Conservation (phyloP, 2,797 vertebrate species). For the Dipus sagitta region DNA sequence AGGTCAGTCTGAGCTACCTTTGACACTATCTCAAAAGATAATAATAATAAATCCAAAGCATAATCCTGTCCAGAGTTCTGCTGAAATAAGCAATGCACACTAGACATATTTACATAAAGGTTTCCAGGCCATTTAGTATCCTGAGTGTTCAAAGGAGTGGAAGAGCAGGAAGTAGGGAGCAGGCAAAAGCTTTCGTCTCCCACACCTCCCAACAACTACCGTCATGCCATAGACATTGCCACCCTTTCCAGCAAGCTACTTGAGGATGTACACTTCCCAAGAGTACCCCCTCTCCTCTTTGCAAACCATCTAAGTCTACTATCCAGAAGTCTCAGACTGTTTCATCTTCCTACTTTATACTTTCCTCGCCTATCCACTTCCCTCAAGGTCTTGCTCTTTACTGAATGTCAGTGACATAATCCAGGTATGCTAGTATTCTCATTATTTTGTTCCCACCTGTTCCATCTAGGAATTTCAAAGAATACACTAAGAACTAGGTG, state of each 20-base stretch:
- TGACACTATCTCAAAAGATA: neutral
- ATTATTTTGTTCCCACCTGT: slow-evolving; percentile 22
- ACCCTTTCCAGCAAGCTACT: slow-evolving; percentile 18
- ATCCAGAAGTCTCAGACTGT: neutral
- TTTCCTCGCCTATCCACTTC: neutral
- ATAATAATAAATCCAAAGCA: neutral
- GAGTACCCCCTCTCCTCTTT: neutral
- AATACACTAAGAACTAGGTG: neutral
- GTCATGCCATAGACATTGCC: neutral
- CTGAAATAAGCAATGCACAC: neutral
- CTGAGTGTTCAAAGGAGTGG: neutral
- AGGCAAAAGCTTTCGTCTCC: neutral
- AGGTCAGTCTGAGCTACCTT: no score
- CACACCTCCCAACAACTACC: neutral
- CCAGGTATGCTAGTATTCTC: slow-evolving; percentile 30
- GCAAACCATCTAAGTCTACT: neutral
- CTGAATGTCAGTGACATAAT: neutral
- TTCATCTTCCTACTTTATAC: neutral
- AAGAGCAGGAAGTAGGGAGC: neutral
- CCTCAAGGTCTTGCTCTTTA: neutral
- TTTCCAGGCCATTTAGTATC: neutral
- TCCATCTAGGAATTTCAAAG: slow-evolving; percentile 31
- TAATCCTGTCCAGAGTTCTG: slow-evolving; percentile 32
- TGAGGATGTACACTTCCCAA: neutral
- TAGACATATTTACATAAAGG: slow-evolving; percentile 33